Percentiles rank a stretch among this genome's conserved stretches.
Conservation (phyloP, 2,888 invertebrate species). For the Erynnis tages region DNA sequence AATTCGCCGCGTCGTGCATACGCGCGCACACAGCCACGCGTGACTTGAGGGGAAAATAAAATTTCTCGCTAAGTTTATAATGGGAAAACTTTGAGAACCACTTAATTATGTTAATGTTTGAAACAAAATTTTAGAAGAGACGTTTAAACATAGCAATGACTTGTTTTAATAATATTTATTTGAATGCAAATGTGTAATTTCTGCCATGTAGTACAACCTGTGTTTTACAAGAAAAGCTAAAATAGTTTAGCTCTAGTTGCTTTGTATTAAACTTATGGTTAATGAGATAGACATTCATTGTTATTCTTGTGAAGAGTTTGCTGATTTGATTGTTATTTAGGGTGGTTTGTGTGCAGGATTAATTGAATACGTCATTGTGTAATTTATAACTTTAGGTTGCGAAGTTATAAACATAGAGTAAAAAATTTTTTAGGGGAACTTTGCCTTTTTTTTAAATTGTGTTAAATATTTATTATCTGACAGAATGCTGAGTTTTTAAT, state of each 20-base stretch:
- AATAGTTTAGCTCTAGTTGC: neutral
- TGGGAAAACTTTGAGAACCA: slow-evolving; percentile 82
- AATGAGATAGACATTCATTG: no score
- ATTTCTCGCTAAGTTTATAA: slow-evolving; percentile 82
- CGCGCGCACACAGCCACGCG: slow-evolving; percentile 70
- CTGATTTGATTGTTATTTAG: no score
- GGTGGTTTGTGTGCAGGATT: no score
- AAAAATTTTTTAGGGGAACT: no score
- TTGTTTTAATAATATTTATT: slow-evolving; percentile 55
- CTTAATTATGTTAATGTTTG: slow-evolving; percentile 82
- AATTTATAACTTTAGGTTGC: no score
- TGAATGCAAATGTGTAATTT: slow-evolving; percentile 21
- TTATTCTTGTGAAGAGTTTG: no score
- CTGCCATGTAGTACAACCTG: neutral
- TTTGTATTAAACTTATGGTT: no score
- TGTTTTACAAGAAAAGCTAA: slow-evolving; percentile 5
- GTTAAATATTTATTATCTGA: no score
- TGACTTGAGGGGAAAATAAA: slow-evolving; percentile 82
- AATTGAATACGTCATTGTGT: no score
- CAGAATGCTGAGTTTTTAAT: no score
- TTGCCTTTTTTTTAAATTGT: no score
- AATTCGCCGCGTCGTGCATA: slow-evolving; percentile 74
- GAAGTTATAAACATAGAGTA: no score
- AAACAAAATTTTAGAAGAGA: slow-evolving; percentile 81
- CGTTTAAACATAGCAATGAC: slow-evolving; percentile 76